These are phyloP conservation scores for Dinoponera quadriceps DNA, from an alignment of 1,140 invertebrate genomes.

Conservation along the genomic window DNA sequence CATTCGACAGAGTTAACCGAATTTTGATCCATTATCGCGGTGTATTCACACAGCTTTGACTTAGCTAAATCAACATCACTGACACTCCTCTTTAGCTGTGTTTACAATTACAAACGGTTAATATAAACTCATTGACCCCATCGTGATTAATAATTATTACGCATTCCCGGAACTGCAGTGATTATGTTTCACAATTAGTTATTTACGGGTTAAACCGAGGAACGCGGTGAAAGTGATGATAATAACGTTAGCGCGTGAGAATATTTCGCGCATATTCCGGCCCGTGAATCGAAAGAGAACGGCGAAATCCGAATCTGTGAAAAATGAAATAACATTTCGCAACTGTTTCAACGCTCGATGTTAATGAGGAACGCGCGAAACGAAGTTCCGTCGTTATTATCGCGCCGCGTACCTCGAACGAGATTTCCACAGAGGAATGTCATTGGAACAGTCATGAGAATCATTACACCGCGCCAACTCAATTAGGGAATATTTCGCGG, in stretches of 20 bases:
- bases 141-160: conserved; percentile 32
- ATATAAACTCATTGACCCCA: conserved; percentile 18
- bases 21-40: conserved; percentile 3
- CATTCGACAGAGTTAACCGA: conserved; percentile 42
- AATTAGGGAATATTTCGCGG: conserved; percentile 51
- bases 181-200: conserved; percentile 27
- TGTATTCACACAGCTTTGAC: conserved; percentile 7
- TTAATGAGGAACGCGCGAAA: conserved; percentile 38
- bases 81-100: not conserved
- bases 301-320: not conserved
- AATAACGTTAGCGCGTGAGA: conserved; percentile 24
- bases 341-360: not conserved
- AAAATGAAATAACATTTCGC: conserved; percentile 21
- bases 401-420: conserved; percentile 10
- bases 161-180: conserved; percentile 10
- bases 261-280: not conserved
- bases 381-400: conserved; percentile 36
- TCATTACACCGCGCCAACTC: conserved; percentile 12
- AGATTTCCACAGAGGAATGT: conserved; percentile 41
- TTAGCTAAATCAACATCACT: conserved; percentile 26
- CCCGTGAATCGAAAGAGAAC: conserved; percentile 5
- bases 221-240: conserved; percentile 19
- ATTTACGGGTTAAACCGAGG: conserved; percentile 42
- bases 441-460: conserved; percentile 22
- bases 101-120: conserved; percentile 39